Evolutionary conservation across 1,140 invertebrate genomes (phyloP).

Genomic region (Cryptotermes secundus): DNA sequence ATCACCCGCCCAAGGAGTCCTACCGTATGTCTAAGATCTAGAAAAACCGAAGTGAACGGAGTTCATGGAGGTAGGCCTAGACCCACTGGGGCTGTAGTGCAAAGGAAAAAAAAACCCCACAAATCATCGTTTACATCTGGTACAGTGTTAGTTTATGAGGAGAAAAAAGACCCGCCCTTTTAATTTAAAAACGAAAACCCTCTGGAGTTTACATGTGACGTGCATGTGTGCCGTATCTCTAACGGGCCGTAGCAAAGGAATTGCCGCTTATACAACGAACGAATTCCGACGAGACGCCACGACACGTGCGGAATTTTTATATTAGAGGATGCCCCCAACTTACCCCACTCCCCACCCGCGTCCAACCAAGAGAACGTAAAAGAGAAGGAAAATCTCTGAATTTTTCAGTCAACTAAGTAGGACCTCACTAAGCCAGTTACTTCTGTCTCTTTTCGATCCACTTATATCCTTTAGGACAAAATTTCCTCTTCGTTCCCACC

Average conservation of each 20-base stretch:
- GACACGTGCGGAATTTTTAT: conserved; percentile 7
- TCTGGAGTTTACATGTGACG: not conserved
- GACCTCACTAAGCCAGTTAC: not conserved
- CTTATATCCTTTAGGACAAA: not conserved
- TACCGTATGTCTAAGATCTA: too few relatives aligned
- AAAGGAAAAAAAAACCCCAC: too few relatives aligned
- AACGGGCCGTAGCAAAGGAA: not conserved
- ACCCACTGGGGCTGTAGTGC: too few relatives aligned
- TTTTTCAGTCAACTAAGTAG: not conserved
- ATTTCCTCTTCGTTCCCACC: not conserved
- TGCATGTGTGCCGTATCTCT: not conserved
- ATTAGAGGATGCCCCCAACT: not conserved
- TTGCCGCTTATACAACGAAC: not conserved
- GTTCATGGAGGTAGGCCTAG: too few relatives aligned
- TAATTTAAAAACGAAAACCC: not conserved
- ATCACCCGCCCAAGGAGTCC: too few relatives aligned
- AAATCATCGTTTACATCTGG: not conserved
- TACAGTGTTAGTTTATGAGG: not conserved
- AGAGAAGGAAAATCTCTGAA: not conserved
- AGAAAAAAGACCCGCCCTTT: not conserved
- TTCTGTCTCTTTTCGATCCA: not conserved
- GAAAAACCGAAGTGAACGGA: too few relatives aligned
- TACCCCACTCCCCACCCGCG: too few relatives aligned
- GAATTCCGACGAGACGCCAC: not conserved
- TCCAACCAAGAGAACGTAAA: not conserved